Percentiles rank a stretch among this genome's conserved stretches.
phyloP scores from a whole-genome alignment of 2,888 invertebrate genomes.

The Xanthia togata region DNA sequence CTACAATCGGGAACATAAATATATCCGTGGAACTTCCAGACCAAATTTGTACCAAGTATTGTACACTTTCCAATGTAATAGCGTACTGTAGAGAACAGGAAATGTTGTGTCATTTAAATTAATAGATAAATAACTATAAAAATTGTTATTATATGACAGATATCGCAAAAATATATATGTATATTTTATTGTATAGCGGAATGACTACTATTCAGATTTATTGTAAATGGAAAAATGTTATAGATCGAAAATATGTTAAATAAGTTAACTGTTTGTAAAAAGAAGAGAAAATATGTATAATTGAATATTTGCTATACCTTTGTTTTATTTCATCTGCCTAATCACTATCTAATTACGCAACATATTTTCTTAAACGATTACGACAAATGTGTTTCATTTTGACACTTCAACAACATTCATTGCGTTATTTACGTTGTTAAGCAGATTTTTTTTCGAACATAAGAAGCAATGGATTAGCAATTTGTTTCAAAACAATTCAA shows the following conservation, averaged over 20 bases:
- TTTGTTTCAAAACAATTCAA: too few relatives aligned
- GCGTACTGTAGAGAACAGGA: conserved; percentile 81
- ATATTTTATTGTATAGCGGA: conserved; percentile 90
- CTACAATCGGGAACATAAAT: conserved; percentile 61
- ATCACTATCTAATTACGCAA: too few relatives aligned
- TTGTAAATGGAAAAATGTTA: conserved; percentile 89
- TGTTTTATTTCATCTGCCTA: conserved; percentile 78
- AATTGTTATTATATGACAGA: conserved; percentile 86
- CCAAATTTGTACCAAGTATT: conserved; percentile 60
- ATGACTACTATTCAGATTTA: conserved; percentile 88
- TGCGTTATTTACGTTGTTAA: too few relatives aligned
- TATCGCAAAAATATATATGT: conserved; percentile 86
- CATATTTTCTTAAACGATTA: too few relatives aligned
- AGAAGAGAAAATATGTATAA: conserved; percentile 90
- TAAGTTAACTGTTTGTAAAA: conserved; percentile 91
- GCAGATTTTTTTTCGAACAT: too few relatives aligned
- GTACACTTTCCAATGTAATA: conserved; percentile 79
- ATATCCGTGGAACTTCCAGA: conserved; percentile 62
- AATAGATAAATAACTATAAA: conserved; percentile 86
- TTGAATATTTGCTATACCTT: conserved; percentile 87
- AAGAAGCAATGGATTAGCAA: too few relatives aligned
- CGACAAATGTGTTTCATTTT: too few relatives aligned
- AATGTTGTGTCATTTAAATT: conserved; percentile 88
- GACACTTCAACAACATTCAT: too few relatives aligned
- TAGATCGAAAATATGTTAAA: conserved; percentile 88